Evolutionary conservation across 2,888 invertebrate species (phyloP).

Genomic region (Rotaria sp.): DNA sequence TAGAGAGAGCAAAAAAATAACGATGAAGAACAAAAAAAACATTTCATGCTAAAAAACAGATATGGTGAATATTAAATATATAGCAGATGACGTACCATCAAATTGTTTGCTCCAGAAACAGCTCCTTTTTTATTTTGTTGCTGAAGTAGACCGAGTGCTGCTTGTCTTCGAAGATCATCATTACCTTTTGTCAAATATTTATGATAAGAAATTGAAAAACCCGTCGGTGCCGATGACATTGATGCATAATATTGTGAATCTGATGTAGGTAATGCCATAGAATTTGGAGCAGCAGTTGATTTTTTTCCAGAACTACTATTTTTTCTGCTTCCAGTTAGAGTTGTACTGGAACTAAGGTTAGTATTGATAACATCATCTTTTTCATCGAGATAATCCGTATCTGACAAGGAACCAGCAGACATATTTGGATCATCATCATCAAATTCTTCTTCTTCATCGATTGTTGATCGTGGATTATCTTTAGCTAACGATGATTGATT

Average conservation of each 20-base stretch:
- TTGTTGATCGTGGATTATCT: neutral
- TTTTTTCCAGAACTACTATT: neutral
- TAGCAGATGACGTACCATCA: neutral
- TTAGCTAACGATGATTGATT: neutral
- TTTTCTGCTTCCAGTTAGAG: neutral
- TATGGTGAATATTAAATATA: neutral
- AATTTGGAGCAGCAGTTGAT: neutral
- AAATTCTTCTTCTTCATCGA: neutral
- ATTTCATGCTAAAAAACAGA: neutral
- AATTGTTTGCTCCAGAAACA: neutral
- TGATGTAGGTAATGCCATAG: neutral
- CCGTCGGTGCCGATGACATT: neutral
- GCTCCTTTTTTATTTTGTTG: neutral
- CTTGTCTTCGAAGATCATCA: conserved; percentile 2
- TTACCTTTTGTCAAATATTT: neutral
- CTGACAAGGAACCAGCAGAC: neutral
- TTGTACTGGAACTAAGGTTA: neutral
- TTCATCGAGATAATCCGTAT: neutral
- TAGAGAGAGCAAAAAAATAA: neutral
- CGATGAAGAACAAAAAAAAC: neutral
- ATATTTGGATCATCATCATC: neutral
- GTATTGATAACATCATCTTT: neutral
- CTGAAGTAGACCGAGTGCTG: neutral
- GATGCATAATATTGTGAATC: conserved; percentile 12
- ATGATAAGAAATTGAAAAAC: conserved; percentile 1